These are phyloP conservation scores for Chelonoidis abingdonii DNA, from an alignment of 2,113 vertebrate species.

Conservation along the genomic window DNA sequence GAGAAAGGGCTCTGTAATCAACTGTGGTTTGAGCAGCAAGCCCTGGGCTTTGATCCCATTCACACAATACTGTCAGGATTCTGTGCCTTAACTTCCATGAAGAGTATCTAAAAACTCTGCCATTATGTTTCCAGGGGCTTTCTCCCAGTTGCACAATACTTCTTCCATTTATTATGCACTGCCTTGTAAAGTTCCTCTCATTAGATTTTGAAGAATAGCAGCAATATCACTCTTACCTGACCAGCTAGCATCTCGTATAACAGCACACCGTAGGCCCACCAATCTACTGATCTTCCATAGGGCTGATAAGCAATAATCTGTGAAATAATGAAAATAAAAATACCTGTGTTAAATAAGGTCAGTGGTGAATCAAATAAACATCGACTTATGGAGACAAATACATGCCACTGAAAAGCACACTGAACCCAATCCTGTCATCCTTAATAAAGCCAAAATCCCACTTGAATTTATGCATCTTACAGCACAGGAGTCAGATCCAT, in stretches of 20 bases:
- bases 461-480: not conserved
- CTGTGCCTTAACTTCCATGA: constrained; percentile 2
- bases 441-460: not conserved
- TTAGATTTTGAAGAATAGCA: constrained; percentile 22
- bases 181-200: constrained; percentile 44
- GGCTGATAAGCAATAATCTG: constrained; percentile 99
- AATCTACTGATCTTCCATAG: constrained; percentile 96
- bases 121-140: constrained; percentile 10
- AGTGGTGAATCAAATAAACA: accelerated
- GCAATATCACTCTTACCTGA: constrained; percentile 85
- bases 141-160: constrained; percentile 31
- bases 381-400: not conserved
- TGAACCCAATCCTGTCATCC: not conserved
- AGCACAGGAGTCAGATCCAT: not conserved
- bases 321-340: not conserved
- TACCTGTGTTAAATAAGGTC: not conserved
- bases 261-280: constrained; percentile 98
- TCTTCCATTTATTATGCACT: constrained; percentile 40
- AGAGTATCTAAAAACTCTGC: not conserved
- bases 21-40: not conserved
- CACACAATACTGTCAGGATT: not conserved
- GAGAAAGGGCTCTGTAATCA: not conserved
- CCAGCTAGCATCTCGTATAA: constrained; percentile 98
- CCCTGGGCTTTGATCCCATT: constrained; percentile 12
- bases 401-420: not conserved